phyloP scores from a whole-genome alignment of 2,113 vertebrate species.

The Piaya cayana region DNA sequence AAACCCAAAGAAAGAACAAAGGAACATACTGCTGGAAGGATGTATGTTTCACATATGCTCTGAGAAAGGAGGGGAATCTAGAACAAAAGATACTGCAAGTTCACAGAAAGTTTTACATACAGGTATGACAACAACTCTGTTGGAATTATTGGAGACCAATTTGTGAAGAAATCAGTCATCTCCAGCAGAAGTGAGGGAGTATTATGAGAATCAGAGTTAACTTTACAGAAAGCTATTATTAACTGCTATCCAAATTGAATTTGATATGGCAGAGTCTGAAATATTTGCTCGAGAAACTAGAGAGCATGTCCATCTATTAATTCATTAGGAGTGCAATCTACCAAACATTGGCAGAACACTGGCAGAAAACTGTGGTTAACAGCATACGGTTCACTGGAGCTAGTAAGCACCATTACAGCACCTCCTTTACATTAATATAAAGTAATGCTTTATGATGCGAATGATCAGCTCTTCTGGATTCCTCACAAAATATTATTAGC shows the following conservation, averaged over 20 bases:
- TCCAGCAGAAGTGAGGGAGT: neutral
- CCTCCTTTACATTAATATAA: neutral
- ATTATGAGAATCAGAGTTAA: neutral
- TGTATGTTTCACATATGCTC: neutral
- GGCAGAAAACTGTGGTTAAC: slow-evolving; percentile 28
- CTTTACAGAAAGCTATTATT: slow-evolving; percentile 42
- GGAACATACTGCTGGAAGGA: neutral
- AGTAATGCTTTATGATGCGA: neutral
- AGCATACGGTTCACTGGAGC: slow-evolving; percentile 3
- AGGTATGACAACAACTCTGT: neutral
- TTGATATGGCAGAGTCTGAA: slow-evolving; percentile 40
- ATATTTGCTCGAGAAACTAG: slow-evolving; percentile 43
- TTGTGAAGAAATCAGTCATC: neutral
- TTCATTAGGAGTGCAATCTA: slow-evolving; percentile 37
- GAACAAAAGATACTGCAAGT: neutral
- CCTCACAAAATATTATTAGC: neutral
- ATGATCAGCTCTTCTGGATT: neutral
- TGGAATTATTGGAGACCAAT: neutral
- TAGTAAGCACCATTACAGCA: neutral
- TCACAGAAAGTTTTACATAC: neutral
- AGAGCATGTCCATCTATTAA: slow-evolving; percentile 26
- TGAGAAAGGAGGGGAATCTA: neutral
- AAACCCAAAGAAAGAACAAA: neutral
- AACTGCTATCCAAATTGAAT: slow-evolving; percentile 51
- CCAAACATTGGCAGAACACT: neutral